phyloP scores from a whole-genome alignment of 1,140 invertebrate genomes.

The Hormaphis cornu region DNA sequence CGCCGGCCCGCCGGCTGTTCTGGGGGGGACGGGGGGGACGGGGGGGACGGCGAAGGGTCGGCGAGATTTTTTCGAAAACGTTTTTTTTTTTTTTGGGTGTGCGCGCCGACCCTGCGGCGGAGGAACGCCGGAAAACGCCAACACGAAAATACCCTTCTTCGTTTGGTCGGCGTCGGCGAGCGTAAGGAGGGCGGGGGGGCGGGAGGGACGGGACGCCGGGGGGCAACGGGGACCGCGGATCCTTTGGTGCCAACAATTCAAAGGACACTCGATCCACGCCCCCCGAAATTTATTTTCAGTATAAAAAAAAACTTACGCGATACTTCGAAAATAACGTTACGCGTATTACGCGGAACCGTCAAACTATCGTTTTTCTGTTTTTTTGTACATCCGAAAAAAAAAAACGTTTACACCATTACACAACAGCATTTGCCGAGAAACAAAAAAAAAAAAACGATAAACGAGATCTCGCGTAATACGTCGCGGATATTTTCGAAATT shows the following conservation, averaged over 20 bases:
- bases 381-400: too few species aligned
- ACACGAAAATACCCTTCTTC: too few species aligned
- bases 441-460: background rate
- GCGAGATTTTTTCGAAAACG: too few species aligned
- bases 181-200: background rate
- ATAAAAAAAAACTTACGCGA: background rate
- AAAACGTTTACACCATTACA: too few species aligned
- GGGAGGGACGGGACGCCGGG: background rate
- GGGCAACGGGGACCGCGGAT: slow-evolving; percentile 22
- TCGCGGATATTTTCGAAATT: background rate
- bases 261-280: slow-evolving; percentile 22
- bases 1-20: slow-evolving; percentile 7
- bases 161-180: too few species aligned
- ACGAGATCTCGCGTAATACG: background rate
- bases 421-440: too few species aligned
- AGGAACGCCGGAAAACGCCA: too few species aligned
- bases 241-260: slow-evolving; percentile 30
- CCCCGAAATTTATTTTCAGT: slow-evolving; percentile 1
- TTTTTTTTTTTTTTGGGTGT: too few species aligned
- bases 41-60: background rate
- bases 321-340: background rate
- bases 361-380: too few species aligned
- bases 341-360: too few species aligned
- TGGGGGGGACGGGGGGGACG: background rate
- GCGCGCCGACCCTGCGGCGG: too few species aligned